phyloP scores from a whole-genome alignment of 2,113 vertebrate species.

The Xenopus tropicalis region UCB_Xtro_10.0 CM004446.2:143341001-143341500 shows the following conservation, averaged over 20 bases:
- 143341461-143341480: too few species aligned
- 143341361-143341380: not conserved
- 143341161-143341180: not conserved
- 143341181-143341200: not conserved
- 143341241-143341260: not conserved
- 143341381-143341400: too few species aligned
- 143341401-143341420: too few species aligned
- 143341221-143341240: conserved; percentile 1
- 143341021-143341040: too few species aligned
- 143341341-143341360: not conserved
- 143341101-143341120: too few species aligned
- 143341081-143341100: too few species aligned
- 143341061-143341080: too few species aligned
- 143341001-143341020: too few species aligned
- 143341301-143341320: not conserved
- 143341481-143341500: too few species aligned
- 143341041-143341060: too few species aligned
- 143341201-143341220: not conserved
- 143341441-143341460: too few species aligned
- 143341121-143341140: not conserved
- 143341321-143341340: not conserved
- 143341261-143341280: not conserved
- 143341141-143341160: conserved; percentile 34
- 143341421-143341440: too few species aligned
- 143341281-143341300: not conserved